Evolutionary conservation across 2,113 vertebrate genomes (phyloP).

Genomic region (Penelope pileata): DNA sequence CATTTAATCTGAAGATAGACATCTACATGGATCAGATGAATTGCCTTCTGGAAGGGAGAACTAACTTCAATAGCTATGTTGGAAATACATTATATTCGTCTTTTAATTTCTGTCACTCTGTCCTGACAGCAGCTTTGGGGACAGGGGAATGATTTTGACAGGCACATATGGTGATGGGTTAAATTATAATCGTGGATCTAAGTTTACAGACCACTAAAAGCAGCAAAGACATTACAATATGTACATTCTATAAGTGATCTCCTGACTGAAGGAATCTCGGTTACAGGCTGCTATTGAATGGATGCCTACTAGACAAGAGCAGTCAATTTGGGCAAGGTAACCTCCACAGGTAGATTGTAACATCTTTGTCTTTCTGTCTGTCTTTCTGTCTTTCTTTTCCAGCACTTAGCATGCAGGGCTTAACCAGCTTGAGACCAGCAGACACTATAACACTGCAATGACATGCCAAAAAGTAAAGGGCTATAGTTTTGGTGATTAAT

Average conservation of each 20-base stretch:
- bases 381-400: not conserved
- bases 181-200: not conserved
- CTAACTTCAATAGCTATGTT: not conserved
- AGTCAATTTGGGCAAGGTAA: not conserved
- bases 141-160: not conserved
- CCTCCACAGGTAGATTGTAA: not conserved
- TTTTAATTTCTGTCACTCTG: too few relatives aligned
- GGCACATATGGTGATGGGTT: not conserved
- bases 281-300: not conserved
- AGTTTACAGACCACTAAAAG: not conserved
- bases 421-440: not conserved
- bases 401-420: not conserved
- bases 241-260: not conserved
- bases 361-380: not conserved
- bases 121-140: not conserved
- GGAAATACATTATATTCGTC: too few relatives aligned
- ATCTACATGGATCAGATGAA: not conserved
- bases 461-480: not conserved
- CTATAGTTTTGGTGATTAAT: not conserved
- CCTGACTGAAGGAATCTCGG: not conserved
- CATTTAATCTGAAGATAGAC: not conserved
- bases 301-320: not conserved
- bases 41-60: not conserved
- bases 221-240: not conserved
- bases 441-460: not conserved